A percentile compares a stretch with the other conserved stretches of the same genome.
These are phyloP conservation scores for Chaenodraco wilsoni DNA, from an alignment of 2,797 vertebrate species.

Conservation along the genomic window DNA sequence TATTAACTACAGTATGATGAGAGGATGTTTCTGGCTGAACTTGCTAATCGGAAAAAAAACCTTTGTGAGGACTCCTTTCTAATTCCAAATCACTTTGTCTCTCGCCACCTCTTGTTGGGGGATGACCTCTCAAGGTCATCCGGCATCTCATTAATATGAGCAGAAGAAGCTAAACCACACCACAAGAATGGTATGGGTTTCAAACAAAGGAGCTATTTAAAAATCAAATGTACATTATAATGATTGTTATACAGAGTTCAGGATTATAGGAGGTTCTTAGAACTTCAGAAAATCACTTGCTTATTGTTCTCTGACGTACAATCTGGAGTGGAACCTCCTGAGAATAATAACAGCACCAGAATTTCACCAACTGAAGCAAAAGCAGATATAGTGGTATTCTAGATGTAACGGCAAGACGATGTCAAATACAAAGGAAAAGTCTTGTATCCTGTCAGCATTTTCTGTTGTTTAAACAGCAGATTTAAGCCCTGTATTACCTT, in stretches of 20 bases:
- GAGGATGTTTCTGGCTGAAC: slow-evolving; percentile 23
- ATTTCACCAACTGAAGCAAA: slow-evolving; percentile 21
- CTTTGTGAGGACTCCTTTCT: slow-evolving; percentile 21
- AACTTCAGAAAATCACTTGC: too few species aligned
- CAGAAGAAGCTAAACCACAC: neutral
- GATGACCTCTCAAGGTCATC: slow-evolving; percentile 25
- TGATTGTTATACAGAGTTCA: neutral
- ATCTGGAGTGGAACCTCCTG: slow-evolving; percentile 11
- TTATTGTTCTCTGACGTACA: too few species aligned
- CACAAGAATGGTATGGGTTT: neutral
- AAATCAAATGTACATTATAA: slow-evolving; percentile 1
- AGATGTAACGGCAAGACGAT: slow-evolving; percentile 25
- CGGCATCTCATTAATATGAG: slow-evolving; percentile 22
- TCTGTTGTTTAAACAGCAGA: slow-evolving; percentile 4
- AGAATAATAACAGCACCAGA: slow-evolving; percentile 12
- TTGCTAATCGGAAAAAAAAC: slow-evolving; percentile 27
- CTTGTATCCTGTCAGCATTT: slow-evolving; percentile 18
- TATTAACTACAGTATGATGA: slow-evolving; percentile 30
- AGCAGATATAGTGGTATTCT: slow-evolving; percentile 3
- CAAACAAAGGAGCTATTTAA: neutral
- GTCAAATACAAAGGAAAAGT: slow-evolving; percentile 33
- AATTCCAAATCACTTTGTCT: slow-evolving; percentile 25
- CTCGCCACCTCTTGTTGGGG: slow-evolving; percentile 15
- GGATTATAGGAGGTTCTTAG: neutral
- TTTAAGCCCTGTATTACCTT: slow-evolving; percentile 22